Evolutionary conservation across 2,888 invertebrate species (phyloP).

Genomic region (Lordiphosa andalusiaca): DNA sequence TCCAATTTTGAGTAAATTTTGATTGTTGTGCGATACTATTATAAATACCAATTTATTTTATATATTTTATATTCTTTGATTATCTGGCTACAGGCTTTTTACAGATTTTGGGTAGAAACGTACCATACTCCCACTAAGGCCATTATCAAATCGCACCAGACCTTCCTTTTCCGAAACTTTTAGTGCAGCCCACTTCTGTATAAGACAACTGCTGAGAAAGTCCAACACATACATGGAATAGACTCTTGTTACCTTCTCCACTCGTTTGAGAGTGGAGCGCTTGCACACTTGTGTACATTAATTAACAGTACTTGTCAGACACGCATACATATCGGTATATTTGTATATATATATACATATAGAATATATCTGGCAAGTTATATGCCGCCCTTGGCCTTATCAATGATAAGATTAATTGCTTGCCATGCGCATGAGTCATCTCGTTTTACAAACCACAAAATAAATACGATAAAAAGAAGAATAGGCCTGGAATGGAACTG

Average conservation of each 20-base stretch:
- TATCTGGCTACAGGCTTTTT: too few relatives aligned
- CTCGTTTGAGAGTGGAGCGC: conserved; percentile 6
- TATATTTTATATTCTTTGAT: too few relatives aligned
- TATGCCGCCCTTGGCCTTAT: conserved; percentile 67
- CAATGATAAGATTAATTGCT: conserved; percentile 70
- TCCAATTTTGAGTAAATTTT: too few relatives aligned
- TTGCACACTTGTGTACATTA: conserved; percentile 31
- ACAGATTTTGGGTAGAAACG: too few relatives aligned
- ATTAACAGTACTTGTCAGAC: not conserved
- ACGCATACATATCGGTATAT: conserved; percentile 1
- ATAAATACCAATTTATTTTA: too few relatives aligned
- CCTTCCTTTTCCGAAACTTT: too few relatives aligned
- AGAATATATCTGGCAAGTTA: conserved; percentile 25
- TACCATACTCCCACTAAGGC: too few relatives aligned
- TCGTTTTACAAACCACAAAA: conserved; percentile 14
- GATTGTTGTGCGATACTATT: too few relatives aligned
- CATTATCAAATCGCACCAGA: too few relatives aligned
- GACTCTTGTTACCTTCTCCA: conserved; percentile 20
- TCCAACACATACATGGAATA: conserved; percentile 18
- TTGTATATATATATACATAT: conserved; percentile 17
- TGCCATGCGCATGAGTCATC: conserved; percentile 40
- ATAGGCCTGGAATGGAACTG: conserved; percentile 30
- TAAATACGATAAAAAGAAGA: conserved; percentile 7
- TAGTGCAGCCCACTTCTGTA: not conserved
- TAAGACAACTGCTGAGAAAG: conserved; percentile 29